Evolutionary conservation across 2,888 invertebrate species (phyloP).

Genomic region (Torymus auratus): DNA sequence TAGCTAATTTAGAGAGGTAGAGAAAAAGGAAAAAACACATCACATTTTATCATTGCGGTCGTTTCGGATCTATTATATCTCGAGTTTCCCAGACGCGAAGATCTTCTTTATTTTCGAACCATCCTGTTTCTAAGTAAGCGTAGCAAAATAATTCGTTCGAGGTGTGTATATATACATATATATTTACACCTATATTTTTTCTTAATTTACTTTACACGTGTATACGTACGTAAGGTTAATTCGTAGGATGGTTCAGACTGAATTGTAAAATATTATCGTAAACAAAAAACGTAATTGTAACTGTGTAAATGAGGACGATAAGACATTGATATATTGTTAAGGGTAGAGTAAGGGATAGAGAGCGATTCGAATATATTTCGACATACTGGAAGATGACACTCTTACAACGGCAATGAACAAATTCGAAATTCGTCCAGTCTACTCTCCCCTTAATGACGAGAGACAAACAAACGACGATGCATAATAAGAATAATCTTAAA

Average conservation of each 20-base stretch:
- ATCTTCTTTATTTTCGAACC: slow-evolving; percentile 44
- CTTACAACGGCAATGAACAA: too few relatives aligned
- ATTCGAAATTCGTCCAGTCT: too few relatives aligned
- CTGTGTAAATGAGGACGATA: slow-evolving; percentile 52
- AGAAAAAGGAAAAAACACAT: background rate
- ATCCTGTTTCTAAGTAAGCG: slow-evolving; percentile 35
- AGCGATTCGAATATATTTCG: too few relatives aligned
- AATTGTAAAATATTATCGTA: slow-evolving; percentile 55
- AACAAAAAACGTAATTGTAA: slow-evolving; percentile 33
- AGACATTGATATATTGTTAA: slow-evolving; percentile 45
- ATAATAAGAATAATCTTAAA: background rate
- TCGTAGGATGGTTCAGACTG: slow-evolving; percentile 56
- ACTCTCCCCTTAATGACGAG: too few relatives aligned
- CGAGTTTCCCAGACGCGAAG: slow-evolving; percentile 7
- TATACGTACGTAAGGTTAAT: slow-evolving; percentile 32
- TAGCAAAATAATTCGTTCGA: slow-evolving; percentile 1
- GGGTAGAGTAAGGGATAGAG: too few relatives aligned
- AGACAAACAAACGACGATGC: too few relatives aligned
- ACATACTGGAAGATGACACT: too few relatives aligned
- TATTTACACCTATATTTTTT: background rate
- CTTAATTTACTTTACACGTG: slow-evolving; percentile 15
- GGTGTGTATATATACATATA: background rate
- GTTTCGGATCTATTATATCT: slow-evolving; percentile 9
- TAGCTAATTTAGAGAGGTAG: slow-evolving; percentile 16
- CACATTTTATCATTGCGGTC: background rate